phyloP scores from a whole-genome alignment of 2,888 invertebrate species.

The Leptinotarsa juncta region DNA sequence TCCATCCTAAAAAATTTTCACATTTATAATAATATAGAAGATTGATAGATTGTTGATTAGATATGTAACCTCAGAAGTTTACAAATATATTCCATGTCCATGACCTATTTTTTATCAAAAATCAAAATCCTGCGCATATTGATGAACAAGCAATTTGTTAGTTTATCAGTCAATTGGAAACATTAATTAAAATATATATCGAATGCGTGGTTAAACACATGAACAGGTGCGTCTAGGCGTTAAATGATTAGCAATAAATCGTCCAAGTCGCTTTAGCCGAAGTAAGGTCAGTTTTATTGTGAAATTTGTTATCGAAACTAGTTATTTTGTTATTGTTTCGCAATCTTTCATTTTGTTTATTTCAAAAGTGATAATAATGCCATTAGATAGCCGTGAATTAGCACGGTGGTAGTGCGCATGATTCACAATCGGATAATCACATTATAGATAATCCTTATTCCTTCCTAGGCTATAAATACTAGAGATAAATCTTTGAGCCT shows the following conservation, averaged over 20 bases:
- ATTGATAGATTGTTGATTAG: too few species aligned
- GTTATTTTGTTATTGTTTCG: background rate
- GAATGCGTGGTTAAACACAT: background rate
- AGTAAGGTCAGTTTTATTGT: background rate
- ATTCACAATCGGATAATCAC: too few species aligned
- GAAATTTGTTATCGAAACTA: background rate
- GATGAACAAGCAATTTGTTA: background rate
- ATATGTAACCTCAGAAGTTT: too few species aligned
- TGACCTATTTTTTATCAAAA: constrained; percentile 2
- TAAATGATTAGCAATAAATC: background rate
- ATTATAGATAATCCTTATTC: too few species aligned
- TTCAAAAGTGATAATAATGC: too few species aligned
- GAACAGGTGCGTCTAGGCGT: background rate
- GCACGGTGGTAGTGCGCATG: too few species aligned
- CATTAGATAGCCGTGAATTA: too few species aligned
- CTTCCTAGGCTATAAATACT: too few species aligned
- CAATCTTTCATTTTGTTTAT: background rate
- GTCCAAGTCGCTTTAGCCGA: background rate
- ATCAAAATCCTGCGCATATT: background rate
- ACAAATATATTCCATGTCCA: background rate
- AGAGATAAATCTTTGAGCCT: too few species aligned
- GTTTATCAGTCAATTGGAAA: background rate
- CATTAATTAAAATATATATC: background rate
- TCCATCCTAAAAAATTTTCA: too few species aligned
- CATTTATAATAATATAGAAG: too few species aligned